Evolutionary conservation across 2,888 invertebrate species (phyloP), one percentile per base, ranked within the genome.

Genomic region (Blastobasis lacticolella): DNA sequence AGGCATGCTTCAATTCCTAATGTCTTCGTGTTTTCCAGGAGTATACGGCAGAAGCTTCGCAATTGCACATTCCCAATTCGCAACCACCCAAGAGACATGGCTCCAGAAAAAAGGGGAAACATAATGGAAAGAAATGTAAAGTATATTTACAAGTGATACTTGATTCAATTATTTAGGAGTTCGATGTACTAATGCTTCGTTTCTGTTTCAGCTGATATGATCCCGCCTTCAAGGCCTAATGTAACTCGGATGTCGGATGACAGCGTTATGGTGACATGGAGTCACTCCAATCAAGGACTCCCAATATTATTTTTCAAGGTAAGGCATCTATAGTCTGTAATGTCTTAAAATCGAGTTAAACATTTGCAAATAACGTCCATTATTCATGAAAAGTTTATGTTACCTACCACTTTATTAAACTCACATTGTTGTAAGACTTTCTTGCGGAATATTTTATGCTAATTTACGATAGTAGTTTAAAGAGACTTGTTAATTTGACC

Each of bases 241-340:
- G 93, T 98, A 44, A 95, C 95, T 0, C 91, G 97, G 37, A 83
- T 97, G 49, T 94, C 95, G 0, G 97, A 98, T 66, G 93, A 95
- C 46, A 95, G 97, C 7, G 97, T 97, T 0, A 96, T 97, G 94
- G 93, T 98, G 8, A 91, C 96, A 38, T 98, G 98, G 98, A 94
- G 96, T 0, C 94, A 95, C 0, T 89, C 91, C 36, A 95, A 96
- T 69, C 92, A 92, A 47, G 97, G 97, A 0, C 81, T 97, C 36
- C 90, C 93, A 0, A 97, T 98, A 64, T 90, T 91, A 62, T 97
- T 97, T 75, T 98, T 96, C 77, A 97, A 97, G 86, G 87, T 84
- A 69, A 64, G 52, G 43, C 10, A 7, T 48, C 40, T 23, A 3
- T 23, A 23, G 23, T 23, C 23, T 23, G 23, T 23, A 23, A 23